Percentiles rank a stretch among this genome's conserved stretches.
phyloP scores from a whole-genome alignment of 2,113 vertebrate genomes.

The Cyanoderma ruficeps region DNA sequence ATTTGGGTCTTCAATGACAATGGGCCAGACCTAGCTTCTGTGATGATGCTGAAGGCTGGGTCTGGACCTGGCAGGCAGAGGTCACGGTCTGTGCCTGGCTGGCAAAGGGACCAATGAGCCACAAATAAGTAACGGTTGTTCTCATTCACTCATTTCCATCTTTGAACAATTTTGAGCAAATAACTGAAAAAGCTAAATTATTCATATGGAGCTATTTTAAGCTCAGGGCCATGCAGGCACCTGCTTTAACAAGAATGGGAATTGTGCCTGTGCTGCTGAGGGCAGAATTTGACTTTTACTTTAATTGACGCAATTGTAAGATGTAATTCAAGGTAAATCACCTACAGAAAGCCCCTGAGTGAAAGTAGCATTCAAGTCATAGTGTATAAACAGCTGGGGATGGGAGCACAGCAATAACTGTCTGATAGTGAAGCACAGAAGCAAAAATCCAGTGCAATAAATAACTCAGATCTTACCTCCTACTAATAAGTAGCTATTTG shows the following conservation, averaged over 20 bases:
- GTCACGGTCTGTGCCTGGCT: not conserved
- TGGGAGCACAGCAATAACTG: not conserved
- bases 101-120: not conserved
- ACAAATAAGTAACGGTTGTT: slow-evolving; percentile 25
- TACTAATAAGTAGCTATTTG: slow-evolving; percentile 96
- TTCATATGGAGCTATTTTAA: slow-evolving; percentile 56
- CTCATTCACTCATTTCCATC: slow-evolving; percentile 43
- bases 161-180: slow-evolving; percentile 35
- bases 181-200: slow-evolving; percentile 60
- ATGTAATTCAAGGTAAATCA: slow-evolving; percentile 29
- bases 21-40: not conserved
- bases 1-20: not conserved
- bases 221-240: slow-evolving; percentile 41
- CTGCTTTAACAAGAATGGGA: slow-evolving; percentile 44
- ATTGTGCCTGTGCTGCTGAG: slow-evolving; percentile 32
- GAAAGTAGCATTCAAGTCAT: slow-evolving; percentile 2
- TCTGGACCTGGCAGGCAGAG: not conserved
- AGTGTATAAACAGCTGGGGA: slow-evolving; percentile 13
- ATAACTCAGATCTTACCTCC: slow-evolving; percentile 86
- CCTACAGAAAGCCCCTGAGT: slow-evolving; percentile 11
- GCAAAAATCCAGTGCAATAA: not conserved
- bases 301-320: slow-evolving; percentile 58
- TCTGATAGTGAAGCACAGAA: slow-evolving; percentile 2
- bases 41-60: not conserved
- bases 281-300: slow-evolving; percentile 61